Evolutionary conservation across 2,797 vertebrate species (phyloP), one percentile per base, ranked within the genome.

Genomic region (Alca torda): DNA sequence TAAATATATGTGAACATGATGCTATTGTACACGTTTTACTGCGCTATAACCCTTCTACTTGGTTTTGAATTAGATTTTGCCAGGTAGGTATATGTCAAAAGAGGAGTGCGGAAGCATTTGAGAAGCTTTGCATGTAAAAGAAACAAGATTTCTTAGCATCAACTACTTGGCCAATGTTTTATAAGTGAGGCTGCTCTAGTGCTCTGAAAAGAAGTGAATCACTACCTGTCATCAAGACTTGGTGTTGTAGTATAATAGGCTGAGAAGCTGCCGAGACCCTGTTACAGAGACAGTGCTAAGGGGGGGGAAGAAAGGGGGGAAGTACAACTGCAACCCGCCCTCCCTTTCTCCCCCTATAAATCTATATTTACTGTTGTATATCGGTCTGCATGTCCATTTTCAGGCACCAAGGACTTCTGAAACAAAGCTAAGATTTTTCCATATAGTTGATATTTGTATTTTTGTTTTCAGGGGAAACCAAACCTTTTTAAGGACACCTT

Each of bases 61-160:
- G 17, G 28, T 70, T 93, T 93, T 70, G 30, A 46, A 54, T 88
- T 93, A 79, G 91, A 64, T 87, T 53, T 84, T 57, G 39, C 50
- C 60, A 92, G 9, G 11, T 60, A 41, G 16, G 24, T 26, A 48
- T 48, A 35, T 16, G 35, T 35, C 11, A 60, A 77, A 60, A 70
- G 18, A 31, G 70, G 37, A 90, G 17, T 4, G 26, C 13, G 31
- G 16, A 57, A 37, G 6, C 2, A 35, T n/a, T 57, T 80, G 33
- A 69, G 21, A 64, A 87, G 26, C 9, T 56, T 80, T 80, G 17
- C 17, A 25, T 26, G 24, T 28, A 35, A 48, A 93, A 59, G 15
- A 84, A 86, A 60, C 23, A 51, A 31, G 11, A 77, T 48, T 69
- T 57, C 24, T 69, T 74, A 65, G 10, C 41, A 56, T 35, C 9